These are phyloP conservation scores for Cosmia trapezina DNA, from an alignment of 2,888 invertebrate genomes.

Conservation along the genomic window DNA sequence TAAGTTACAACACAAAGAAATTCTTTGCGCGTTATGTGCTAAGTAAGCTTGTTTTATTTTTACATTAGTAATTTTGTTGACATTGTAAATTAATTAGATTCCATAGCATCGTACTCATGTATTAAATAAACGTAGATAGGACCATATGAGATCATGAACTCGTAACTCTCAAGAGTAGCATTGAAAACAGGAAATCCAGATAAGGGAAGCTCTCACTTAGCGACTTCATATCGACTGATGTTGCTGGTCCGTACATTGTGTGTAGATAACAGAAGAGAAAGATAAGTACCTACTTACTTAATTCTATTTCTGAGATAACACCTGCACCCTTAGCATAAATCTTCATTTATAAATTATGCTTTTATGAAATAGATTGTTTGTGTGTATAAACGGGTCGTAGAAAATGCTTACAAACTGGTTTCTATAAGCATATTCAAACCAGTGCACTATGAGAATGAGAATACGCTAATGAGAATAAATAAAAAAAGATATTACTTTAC, in stretches of 20 bases:
- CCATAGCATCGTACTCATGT: conserved; percentile 32
- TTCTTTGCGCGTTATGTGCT: conserved; percentile 29
- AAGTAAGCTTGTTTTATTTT: conserved; percentile 41
- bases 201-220: conserved; percentile 72
- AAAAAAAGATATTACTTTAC: too few relatives aligned
- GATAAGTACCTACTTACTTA: conserved; percentile 68
- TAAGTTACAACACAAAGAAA: conserved; percentile 68
- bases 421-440: too few relatives aligned
- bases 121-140: conserved; percentile 38
- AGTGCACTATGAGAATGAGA: too few relatives aligned
- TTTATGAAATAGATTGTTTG: conserved; percentile 45
- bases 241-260: conserved; percentile 56
- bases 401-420: conserved; percentile 22
- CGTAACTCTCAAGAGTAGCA: conserved; percentile 52
- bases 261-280: conserved; percentile 70
- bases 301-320: conserved; percentile 79
- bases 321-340: conserved; percentile 79
- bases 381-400: conserved; percentile 17
- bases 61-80: conserved; percentile 53
- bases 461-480: too few relatives aligned
- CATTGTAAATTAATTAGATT: conserved; percentile 52
- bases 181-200: conserved; percentile 73
- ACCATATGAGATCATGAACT: conserved; percentile 54
- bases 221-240: conserved; percentile 48
- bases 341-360: conserved; percentile 67